Base-by-base conservation (phyloP, 1,140 invertebrate genomes). In the Ladona fulva region DNA sequence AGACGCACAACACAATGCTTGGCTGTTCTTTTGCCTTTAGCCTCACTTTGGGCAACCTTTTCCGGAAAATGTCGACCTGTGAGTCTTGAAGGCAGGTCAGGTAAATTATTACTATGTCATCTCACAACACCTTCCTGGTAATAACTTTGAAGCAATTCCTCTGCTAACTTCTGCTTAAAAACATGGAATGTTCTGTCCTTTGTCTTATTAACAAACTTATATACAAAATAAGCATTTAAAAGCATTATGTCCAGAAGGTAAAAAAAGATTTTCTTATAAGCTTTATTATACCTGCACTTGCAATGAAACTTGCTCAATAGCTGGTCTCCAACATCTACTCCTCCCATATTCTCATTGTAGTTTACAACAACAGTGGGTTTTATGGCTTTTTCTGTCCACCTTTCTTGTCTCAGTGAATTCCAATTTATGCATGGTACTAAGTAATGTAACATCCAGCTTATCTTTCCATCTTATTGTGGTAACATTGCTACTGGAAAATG, bases 181-280 rank as follows among this genome's bases (percentile, higher is more conserved):
- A 22, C 25, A 6, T 77, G 76, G n/a, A 77, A 66, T 22, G 76
- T 24, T 77, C 52, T 77, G 25, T 77, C 76, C 11, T 77, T 44
- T 29, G n/a, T 77, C 19, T 44, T 44, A 77, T 14, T 74, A 73
- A 29, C 22, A 22, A 24, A 25, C 22, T 74, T 77, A 24, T 77
- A 73, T 10, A 77, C 42, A 52, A 74, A 5, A n/a, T 77, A 77
- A 22, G 37, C 52, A 25, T 77, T 77, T 5, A 77, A 42, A 6
- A 77, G 76, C 52, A 73, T 77, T 42, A 74, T 77, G 42, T 77
- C 76, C 7, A 77, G 19, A n/a, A 77, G 12, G 25, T 77, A 77
- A 77, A 77, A 77, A 77, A 77, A 77, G 25, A 74, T 77, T 77
- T 77, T 52, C n/a, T n/a, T n/a, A n/a, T n/a, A n/a, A n/a, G n/a